A percentile compares a stretch with the other conserved stretches of the same genome.
Evolutionary conservation across 2,797 vertebrate species (phyloP).

Genomic region (Lacerta viridis): DNA sequence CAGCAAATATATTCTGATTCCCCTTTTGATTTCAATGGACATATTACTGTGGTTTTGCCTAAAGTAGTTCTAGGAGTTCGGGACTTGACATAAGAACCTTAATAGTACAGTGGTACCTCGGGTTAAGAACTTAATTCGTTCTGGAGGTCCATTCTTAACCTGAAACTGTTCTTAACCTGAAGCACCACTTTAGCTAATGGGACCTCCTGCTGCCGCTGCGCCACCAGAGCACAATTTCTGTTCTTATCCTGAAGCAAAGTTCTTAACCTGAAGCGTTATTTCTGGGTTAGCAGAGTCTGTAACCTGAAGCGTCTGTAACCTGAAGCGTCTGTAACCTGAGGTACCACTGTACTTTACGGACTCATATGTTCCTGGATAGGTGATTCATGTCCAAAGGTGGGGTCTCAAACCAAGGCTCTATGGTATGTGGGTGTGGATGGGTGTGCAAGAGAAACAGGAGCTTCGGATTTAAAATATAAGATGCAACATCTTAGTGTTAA

Average conservation of each 20-base stretch:
- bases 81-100: neutral
- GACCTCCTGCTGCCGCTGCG: too few species aligned
- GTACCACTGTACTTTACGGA: neutral
- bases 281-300: too few species aligned
- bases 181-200: too few species aligned
- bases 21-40: neutral
- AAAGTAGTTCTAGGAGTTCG: neutral
- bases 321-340: too few species aligned
- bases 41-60: neutral
- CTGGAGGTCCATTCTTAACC: too few species aligned
- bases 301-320: too few species aligned
- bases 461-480: neutral
- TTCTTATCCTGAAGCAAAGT: too few species aligned
- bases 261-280: too few species aligned
- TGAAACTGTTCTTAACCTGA: too few species aligned
- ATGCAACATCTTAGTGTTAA: neutral
- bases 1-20: neutral
- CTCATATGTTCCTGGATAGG: neutral
- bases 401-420: neutral
- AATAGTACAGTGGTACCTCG: neutral
- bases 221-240: too few species aligned
- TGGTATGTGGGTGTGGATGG: neutral
- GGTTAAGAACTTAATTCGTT: too few species aligned
- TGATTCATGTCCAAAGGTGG: neutral
- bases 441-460: neutral